phyloP scores from a whole-genome alignment of 2,888 invertebrate species.

The Cabera pusaria region DNA sequence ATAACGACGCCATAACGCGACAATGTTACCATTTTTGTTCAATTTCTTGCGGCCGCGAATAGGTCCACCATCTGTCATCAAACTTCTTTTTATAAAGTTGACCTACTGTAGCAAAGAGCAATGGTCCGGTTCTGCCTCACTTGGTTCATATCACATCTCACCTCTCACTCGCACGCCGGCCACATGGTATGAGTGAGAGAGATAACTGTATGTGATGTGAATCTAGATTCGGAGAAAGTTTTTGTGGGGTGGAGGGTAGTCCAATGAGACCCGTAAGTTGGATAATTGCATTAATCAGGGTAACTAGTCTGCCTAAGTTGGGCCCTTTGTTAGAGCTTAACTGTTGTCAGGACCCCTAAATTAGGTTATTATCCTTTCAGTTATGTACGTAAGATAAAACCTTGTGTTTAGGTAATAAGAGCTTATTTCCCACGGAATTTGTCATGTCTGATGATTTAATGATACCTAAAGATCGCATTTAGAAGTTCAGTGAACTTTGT shows the following conservation, averaged over 20 bases:
- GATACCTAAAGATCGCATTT: not conserved
- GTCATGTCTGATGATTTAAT: too few relatives aligned
- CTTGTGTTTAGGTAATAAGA: too few relatives aligned
- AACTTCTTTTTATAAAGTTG: constrained; percentile 28
- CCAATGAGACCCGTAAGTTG: constrained; percentile 17
- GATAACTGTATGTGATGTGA: constrained; percentile 38
- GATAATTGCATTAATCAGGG: constrained; percentile 32
- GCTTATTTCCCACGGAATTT: too few relatives aligned
- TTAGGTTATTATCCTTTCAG: too few relatives aligned
- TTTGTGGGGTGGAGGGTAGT: constrained; percentile 24
- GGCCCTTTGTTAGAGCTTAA: constrained; percentile 10
- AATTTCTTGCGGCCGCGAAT: too few relatives aligned
- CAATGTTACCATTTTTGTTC: too few relatives aligned
- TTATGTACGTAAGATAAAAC: too few relatives aligned
- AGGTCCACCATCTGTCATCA: constrained; percentile 24
- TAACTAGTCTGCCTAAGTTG: constrained; percentile 18
- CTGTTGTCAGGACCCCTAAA: constrained; percentile 3
- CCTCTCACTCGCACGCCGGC: constrained; percentile 51
- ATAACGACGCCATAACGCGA: too few relatives aligned
- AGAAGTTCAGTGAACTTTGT: not conserved
- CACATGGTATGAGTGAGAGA: constrained; percentile 39
- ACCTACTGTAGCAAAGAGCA: constrained; percentile 26
- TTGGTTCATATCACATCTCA: constrained; percentile 38
- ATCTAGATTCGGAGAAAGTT: constrained; percentile 63
- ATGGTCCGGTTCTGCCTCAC: constrained; percentile 46